Conservation (phyloP, 2,888 invertebrate species). For the Eristalinus aeneus region DNA sequence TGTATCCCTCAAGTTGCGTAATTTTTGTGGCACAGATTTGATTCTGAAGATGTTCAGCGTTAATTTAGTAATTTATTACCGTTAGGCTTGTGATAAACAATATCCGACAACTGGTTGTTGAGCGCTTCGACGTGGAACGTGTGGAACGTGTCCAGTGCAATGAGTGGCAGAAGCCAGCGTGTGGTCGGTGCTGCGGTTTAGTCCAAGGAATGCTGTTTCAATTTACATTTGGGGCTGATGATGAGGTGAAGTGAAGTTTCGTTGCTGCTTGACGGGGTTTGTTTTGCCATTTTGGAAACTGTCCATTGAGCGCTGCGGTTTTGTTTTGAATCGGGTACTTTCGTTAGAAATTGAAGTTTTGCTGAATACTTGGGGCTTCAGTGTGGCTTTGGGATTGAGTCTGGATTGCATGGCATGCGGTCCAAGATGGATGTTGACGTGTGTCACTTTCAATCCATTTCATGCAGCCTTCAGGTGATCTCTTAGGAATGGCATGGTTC, state of each 20-base stretch:
- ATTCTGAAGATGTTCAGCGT: conserved; percentile 36
- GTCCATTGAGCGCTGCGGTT: background rate
- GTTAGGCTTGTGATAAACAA: conserved; percentile 49
- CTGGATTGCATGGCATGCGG: too few relatives aligned
- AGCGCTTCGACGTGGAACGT: conserved; percentile 47
- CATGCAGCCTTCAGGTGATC: too few relatives aligned
- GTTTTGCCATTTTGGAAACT: background rate
- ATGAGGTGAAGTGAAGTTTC: background rate
- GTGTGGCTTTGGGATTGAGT: too few relatives aligned
- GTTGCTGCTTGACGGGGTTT: background rate
- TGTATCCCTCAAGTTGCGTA: conserved; percentile 38
- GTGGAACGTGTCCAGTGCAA: conserved; percentile 17
- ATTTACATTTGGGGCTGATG: background rate
- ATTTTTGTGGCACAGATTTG: conserved; percentile 60
- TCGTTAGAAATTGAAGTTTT: background rate
- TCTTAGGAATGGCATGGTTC: too few relatives aligned
- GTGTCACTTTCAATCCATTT: too few relatives aligned
- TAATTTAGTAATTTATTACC: conserved; percentile 60
- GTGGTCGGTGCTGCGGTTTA: conserved; percentile 52
- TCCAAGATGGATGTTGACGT: too few relatives aligned
- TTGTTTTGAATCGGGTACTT: background rate
- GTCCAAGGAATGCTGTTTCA: conserved; percentile 21
- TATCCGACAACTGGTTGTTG: conserved; percentile 52
- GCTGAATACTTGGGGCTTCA: background rate
- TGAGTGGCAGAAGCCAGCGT: conserved; percentile 27